Evolutionary conservation across 2,888 invertebrate genomes (phyloP).

Genomic region (Acheta domesticus): DNA sequence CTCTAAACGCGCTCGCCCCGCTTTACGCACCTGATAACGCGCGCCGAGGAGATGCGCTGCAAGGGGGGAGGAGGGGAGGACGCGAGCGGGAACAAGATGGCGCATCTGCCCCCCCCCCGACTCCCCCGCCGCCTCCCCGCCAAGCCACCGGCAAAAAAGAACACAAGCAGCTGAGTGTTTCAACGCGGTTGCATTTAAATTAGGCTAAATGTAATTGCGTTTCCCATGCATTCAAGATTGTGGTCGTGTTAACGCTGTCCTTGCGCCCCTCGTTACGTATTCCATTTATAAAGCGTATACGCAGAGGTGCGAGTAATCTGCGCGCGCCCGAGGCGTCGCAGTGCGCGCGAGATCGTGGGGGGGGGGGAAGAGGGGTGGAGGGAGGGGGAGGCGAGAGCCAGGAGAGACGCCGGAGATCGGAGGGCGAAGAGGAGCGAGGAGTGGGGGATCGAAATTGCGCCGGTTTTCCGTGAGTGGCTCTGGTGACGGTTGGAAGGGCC

Average conservation of each 20-base stretch:
- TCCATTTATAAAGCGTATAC: slow-evolving; percentile 1
- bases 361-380: too few relatives aligned
- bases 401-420: too few relatives aligned
- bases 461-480: too few relatives aligned
- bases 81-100: neutral
- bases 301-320: neutral
- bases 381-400: too few relatives aligned
- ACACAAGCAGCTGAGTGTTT: neutral
- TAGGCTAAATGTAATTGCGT: slow-evolving; percentile 8
- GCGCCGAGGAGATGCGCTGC: neutral
- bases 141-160: neutral
- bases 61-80: neutral
- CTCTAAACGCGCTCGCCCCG: neutral
- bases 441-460: too few relatives aligned
- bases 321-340: neutral
- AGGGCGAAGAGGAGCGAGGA: too few relatives aligned
- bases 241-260: neutral
- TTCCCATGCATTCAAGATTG: slow-evolving; percentile 1
- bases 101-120: neutral
- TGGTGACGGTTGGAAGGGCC: too few relatives aligned
- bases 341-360: too few relatives aligned
- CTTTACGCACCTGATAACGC: neutral
- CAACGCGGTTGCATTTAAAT: slow-evolving; percentile 18
- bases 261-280: neutral
- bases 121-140: neutral